phyloP scores from a whole-genome alignment of 2,113 vertebrate genomes.

The Strigops habroptila region DNA sequence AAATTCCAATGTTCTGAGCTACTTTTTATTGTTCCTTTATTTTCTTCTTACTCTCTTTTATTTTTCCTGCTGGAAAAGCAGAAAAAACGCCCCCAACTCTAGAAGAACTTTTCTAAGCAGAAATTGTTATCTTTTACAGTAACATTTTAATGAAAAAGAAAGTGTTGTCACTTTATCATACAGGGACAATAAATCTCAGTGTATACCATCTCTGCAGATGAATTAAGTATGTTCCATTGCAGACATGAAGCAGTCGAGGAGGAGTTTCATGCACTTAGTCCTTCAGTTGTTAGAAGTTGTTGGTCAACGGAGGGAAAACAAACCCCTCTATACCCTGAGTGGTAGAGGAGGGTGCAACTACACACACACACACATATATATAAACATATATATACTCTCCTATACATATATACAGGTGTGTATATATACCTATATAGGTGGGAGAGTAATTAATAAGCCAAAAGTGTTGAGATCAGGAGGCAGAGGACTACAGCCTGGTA shows the following conservation, averaged over 20 bases:
- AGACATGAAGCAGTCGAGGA: rapidly evolving
- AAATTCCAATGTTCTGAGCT: background rate
- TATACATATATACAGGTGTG: no score
- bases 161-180: background rate
- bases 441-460: background rate
- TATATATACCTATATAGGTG: background rate
- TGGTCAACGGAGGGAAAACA: background rate
- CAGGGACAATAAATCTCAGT: background rate
- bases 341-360: background rate
- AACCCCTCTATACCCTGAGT: background rate
- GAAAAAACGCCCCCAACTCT: background rate
- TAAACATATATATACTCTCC: no score
- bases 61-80: background rate
- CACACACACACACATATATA: no score
- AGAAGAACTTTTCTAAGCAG: background rate
- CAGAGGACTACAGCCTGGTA: background rate
- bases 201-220: background rate
- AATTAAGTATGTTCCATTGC: background rate
- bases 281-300: background rate
- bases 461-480: background rate
- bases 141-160: background rate
- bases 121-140: background rate
- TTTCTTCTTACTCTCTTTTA: background rate
- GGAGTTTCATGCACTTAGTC: background rate
- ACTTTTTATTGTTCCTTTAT: background rate